Evolutionary conservation across 2,888 invertebrate genomes (phyloP).

Genomic region (Cotesia congregata): DNA sequence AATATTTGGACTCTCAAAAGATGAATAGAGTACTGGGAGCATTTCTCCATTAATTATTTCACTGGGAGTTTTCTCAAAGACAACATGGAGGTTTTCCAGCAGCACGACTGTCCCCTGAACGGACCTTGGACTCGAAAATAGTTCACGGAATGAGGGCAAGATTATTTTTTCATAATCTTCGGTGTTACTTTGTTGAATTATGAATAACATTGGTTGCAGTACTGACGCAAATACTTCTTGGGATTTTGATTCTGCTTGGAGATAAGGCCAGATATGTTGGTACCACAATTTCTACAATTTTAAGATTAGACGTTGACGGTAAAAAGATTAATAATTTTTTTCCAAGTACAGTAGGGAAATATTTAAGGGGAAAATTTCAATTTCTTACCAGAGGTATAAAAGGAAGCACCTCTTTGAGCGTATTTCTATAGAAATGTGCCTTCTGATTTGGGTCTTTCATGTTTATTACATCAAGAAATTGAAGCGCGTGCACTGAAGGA

Average conservation of each 20-base stretch:
- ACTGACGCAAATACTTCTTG: slow-evolving; percentile 90
- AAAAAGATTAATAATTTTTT: not conserved
- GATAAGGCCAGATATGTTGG: slow-evolving; percentile 92
- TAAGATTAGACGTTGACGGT: not conserved
- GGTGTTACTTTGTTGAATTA: slow-evolving; percentile 83
- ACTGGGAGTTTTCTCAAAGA: slow-evolving; percentile 87
- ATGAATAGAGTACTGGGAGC: slow-evolving; percentile 86
- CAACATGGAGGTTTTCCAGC: slow-evolving; percentile 89
- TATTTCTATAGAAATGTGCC: slow-evolving; percentile 89
- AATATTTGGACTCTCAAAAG: slow-evolving; percentile 89
- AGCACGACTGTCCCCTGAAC: slow-evolving; percentile 90
- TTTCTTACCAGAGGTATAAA: slow-evolving; percentile 87
- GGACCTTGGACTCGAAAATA: slow-evolving; percentile 84
- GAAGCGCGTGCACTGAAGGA: slow-evolving; percentile 90
- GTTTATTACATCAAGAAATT: slow-evolving; percentile 92
- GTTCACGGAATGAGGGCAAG: slow-evolving; percentile 83
- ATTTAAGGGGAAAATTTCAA: not conserved
- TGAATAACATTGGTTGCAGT: slow-evolving; percentile 85
- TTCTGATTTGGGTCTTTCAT: slow-evolving; percentile 93
- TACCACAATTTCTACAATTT: slow-evolving; percentile 89
- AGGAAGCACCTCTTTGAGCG: slow-evolving; percentile 88
- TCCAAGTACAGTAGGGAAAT: not conserved
- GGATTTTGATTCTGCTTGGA: slow-evolving; percentile 87
- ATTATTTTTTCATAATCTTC: slow-evolving; percentile 87
- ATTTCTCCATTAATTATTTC: slow-evolving; percentile 86